Base-by-base conservation (phyloP, 2,113 vertebrate species). In the Poeciliopsis turrubarensis region DNA sequence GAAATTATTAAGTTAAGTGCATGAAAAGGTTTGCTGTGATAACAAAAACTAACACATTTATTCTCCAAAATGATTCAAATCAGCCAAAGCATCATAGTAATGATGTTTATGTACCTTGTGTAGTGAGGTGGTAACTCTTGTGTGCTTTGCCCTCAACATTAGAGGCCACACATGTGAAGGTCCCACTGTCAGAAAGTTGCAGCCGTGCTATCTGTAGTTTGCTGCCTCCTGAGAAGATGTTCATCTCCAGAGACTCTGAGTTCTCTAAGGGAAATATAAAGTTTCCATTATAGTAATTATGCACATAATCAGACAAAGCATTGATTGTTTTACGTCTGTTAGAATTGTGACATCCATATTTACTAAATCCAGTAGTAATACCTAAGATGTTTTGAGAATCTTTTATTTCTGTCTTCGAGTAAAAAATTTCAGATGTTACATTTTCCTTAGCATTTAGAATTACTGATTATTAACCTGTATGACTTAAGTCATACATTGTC, bases 151-250 rank as follows among this genome's bases (percentile, higher is more conserved):
- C 98, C 84, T 99, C 96, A 72, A 93, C 60, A 5, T 98, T 99
- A 75, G 96, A 96, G 25, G 97, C 97, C 84, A 97, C 71, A 77
- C 98, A 99, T 0, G 86, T 96, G 76, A 98, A 99, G 39, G 92
- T 96, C 70, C 95, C 97, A 27, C 94, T 93, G 75, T 99, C 96
- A 14, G 94, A 93, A 65, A 89, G 92, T 89, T 97, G 96, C 26
- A 96, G 94, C n/a, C 93, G 96, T 64, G 95, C 87, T 6, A 99
- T 97, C 90, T 98, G 97, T 83, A 99, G 92, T 90, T 96, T 98
- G 78, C 93, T 95, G 66, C 98, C 98, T 63, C 97, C 97, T 31
- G 97, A 96, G 82, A 97, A 95, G 93, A 99, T 94, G 89, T 96
- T 96, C 90, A 97, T 92, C 84, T 98, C 96, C 77, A 97, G 92